Evolutionary conservation across 2,113 vertebrate genomes (phyloP).

Genomic region (Hydrochoerus hydrochaeris): DNA sequence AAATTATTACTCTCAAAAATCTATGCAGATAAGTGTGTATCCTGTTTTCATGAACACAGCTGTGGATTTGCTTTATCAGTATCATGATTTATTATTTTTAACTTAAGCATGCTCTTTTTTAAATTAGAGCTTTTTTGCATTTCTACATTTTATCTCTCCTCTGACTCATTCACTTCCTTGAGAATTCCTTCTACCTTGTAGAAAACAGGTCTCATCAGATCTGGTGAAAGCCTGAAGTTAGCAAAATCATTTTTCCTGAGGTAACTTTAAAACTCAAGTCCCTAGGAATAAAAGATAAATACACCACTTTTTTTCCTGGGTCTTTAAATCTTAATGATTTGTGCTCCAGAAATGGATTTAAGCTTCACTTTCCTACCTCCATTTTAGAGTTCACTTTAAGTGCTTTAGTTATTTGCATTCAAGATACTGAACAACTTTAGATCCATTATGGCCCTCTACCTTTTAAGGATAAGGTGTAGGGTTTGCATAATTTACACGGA

Average conservation of each 20-base stretch:
- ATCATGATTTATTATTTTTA: neutral
- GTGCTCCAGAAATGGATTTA: slow-evolving; percentile 54
- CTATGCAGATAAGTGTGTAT: neutral
- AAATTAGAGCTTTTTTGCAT: neutral
- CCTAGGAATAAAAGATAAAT: slow-evolving; percentile 25
- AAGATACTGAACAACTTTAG: neutral
- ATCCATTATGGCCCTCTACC: neutral
- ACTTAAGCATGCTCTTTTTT: neutral
- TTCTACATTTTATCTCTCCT: neutral
- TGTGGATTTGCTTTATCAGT: neutral
- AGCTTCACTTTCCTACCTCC: neutral
- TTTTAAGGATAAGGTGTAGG: slow-evolving; percentile 8
- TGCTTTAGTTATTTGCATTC: slow-evolving; percentile 26
- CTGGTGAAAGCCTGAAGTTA: slow-evolving; percentile 52
- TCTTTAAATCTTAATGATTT: slow-evolving; percentile 71
- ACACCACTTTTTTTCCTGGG: neutral
- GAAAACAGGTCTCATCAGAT: slow-evolving; percentile 24
- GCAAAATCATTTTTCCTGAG: slow-evolving; percentile 35
- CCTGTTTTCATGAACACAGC: neutral
- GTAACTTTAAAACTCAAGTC: slow-evolving; percentile 18
- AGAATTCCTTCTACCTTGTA: neutral
- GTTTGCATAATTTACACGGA: slow-evolving; percentile 63
- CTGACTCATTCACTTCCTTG: neutral
- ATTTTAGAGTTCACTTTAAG: slow-evolving; percentile 27
- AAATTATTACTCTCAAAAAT: neutral